Percentiles rank a stretch among this genome's conserved stretches.
phyloP scores from a whole-genome alignment of 1,140 invertebrate genomes.

The Saccostrea echinata region DNA sequence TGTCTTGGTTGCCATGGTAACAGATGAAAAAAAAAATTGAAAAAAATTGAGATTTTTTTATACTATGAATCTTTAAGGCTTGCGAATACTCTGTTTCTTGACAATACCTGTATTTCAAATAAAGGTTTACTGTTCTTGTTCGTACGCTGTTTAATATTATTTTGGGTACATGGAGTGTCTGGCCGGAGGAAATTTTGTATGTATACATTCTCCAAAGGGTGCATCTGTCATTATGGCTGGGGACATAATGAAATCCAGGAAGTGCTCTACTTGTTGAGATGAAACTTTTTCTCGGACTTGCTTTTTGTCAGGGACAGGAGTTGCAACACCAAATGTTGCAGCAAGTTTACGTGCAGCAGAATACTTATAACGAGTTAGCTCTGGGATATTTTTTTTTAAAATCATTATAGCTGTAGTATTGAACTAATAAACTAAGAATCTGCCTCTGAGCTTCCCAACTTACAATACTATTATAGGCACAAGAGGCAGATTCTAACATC shows the following conservation, averaged over 20 bases:
- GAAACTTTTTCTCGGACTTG: neutral
- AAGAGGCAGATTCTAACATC: neutral
- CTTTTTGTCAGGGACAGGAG: neutral
- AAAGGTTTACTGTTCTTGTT: slow-evolving; percentile 22
- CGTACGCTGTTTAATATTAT: slow-evolving; percentile 46
- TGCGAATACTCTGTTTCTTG: slow-evolving; percentile 10
- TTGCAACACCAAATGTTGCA: neutral
- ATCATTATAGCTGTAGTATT: neutral
- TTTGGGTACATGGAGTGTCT: slow-evolving; percentile 30
- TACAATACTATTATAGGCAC: neutral
- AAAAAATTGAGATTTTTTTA: too few species aligned
- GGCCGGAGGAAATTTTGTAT: slow-evolving; percentile 20
- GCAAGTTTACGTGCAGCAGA: slow-evolving; percentile 17
- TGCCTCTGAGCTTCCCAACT: slow-evolving; percentile 46
- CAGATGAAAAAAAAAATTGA: too few species aligned
- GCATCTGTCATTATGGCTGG: slow-evolving; percentile 43
- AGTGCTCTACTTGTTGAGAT: slow-evolving; percentile 5
- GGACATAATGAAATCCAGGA: slow-evolving; percentile 37
- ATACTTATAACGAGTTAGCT: slow-evolving; percentile 24
- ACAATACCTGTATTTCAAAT: slow-evolving; percentile 1
- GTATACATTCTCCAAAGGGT: slow-evolving; percentile 35
- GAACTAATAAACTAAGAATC: neutral
- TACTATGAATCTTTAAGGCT: too few species aligned
- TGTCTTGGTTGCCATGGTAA: too few species aligned
- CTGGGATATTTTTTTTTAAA: slow-evolving; percentile 15